Conservation (phyloP, 2,797 vertebrate genomes). For the Pangasius mekongensis region DNA sequence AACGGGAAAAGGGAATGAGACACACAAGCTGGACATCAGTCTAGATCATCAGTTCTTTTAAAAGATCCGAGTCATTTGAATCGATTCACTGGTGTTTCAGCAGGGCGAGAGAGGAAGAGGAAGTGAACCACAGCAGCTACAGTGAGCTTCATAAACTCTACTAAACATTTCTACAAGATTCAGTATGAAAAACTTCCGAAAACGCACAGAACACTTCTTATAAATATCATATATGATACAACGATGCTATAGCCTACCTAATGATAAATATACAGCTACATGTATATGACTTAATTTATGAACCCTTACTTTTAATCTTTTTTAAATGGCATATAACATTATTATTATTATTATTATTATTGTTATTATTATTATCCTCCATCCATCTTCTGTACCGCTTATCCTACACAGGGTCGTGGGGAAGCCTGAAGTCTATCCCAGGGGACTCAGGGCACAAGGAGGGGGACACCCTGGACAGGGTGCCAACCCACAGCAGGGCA, state of each 20-base stretch:
- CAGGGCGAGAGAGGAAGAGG: not conserved
- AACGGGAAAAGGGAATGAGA: not conserved
- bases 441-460: no score
- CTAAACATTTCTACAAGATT: not conserved
- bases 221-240: not conserved
- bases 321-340: not conserved
- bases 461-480: no score
- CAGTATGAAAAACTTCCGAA: not conserved
- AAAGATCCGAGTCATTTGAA: slow-evolving; percentile 14
- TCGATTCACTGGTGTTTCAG: not conserved
- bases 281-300: not conserved
- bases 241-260: not conserved
- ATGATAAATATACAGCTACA: not conserved
- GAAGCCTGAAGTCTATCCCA: no score
- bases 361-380: no score
- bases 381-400: no score
- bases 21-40: not conserved
- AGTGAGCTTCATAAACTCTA: not conserved
- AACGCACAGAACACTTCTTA: not conserved
- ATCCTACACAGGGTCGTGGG: no score
- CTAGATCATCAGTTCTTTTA: not conserved
- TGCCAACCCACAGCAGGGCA: no score
- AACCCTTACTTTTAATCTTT: not conserved
- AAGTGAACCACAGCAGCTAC: not conserved
- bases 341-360: not conserved